These are phyloP conservation scores for Deroplatys truncata DNA, from an alignment of 2,888 invertebrate genomes.

Conservation along the genomic window DNA sequence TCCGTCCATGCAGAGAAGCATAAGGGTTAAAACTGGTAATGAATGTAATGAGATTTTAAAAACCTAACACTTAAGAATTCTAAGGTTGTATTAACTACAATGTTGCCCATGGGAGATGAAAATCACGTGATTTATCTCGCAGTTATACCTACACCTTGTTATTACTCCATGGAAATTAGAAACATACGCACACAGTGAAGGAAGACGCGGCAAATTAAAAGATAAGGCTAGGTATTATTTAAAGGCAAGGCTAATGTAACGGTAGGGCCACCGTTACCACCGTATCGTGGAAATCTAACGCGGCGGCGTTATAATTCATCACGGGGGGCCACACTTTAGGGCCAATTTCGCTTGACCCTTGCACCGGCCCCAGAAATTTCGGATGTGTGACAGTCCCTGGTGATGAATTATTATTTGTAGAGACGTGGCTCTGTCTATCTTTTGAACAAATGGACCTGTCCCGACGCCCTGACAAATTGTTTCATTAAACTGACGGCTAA, in stretches of 20 bases:
- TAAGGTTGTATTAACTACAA: neutral
- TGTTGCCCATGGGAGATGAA: neutral
- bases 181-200: neutral
- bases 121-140: neutral
- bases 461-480: neutral
- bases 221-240: neutral
- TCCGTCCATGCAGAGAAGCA: too few relatives aligned
- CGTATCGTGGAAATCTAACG: neutral
- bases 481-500: neutral
- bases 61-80: too few relatives aligned
- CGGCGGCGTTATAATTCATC: neutral
- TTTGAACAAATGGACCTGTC: neutral
- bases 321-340: neutral
- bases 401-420: neutral
- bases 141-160: neutral
- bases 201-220: neutral
- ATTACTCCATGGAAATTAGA: neutral
- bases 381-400: neutral
- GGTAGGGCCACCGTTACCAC: too few relatives aligned
- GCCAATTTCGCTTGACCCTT: conserved; percentile 6
- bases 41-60: neutral
- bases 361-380: neutral
- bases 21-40: neutral
- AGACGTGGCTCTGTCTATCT: neutral
- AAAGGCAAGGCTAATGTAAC: neutral